phyloP scores from a whole-genome alignment of 2,888 invertebrate genomes.

The Sthenelais limicola region DNA sequence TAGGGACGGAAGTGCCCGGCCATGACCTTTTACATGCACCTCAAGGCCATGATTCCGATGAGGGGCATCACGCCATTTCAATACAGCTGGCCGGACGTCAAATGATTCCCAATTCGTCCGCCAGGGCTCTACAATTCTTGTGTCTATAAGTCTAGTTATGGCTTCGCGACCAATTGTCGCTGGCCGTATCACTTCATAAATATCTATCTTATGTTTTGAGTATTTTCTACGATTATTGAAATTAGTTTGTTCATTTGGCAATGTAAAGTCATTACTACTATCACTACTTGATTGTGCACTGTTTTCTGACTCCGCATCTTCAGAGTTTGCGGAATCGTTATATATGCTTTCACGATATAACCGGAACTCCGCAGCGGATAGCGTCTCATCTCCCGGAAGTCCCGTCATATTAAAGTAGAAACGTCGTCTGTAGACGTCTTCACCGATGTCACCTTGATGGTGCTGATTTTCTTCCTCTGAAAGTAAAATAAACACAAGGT shows the following conservation, averaged over 20 bases:
- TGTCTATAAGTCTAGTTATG: constrained; percentile 86
- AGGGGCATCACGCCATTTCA: constrained; percentile 85
- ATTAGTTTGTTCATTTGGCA: not conserved
- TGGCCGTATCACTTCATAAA: constrained; percentile 72
- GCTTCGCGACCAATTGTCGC: constrained; percentile 70
- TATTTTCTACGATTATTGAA: constrained; percentile 2
- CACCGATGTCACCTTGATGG: constrained; percentile 19
- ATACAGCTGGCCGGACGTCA: constrained; percentile 85
- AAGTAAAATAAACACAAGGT: not conserved
- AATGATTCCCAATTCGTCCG: constrained; percentile 81
- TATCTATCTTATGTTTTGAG: constrained; percentile 56
- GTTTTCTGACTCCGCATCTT: not conserved
- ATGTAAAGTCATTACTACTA: no score
- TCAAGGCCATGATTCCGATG: constrained; percentile 85
- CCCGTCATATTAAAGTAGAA: constrained; percentile 37
- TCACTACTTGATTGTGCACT: constrained; percentile 24
- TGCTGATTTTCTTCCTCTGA: constrained; percentile 15
- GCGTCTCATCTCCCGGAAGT: constrained; percentile 22
- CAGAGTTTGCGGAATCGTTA: not conserved
- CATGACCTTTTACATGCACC: constrained; percentile 57
- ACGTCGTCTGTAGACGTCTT: constrained; percentile 23
- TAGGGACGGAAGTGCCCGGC: constrained; percentile 29
- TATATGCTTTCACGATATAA: constrained; percentile 23
- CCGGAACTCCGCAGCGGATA: constrained; percentile 25
- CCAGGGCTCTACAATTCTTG: constrained; percentile 78